These are phyloP conservation scores for Danio aesculapii DNA, from an alignment of 2,797 vertebrate genomes.

Conservation along the genomic window DNA sequence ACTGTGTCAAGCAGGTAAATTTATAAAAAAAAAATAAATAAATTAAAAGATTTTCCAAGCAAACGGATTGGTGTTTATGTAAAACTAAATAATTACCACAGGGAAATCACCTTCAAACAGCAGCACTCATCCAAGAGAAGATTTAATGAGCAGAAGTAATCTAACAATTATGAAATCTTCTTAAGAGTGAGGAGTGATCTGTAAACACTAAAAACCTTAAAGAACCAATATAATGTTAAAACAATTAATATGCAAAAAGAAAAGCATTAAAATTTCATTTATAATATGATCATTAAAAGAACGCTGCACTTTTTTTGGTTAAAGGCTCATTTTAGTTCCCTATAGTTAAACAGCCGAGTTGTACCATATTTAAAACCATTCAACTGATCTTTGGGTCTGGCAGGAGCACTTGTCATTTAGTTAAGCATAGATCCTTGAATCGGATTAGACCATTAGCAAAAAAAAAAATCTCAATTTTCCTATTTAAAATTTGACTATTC, in stretches of 20 bases:
- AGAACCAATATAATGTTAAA: neutral
- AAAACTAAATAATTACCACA: neutral
- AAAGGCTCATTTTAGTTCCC: too few species aligned
- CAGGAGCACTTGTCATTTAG: too few species aligned
- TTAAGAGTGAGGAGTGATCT: constrained; percentile 5
- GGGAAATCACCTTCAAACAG: neutral
- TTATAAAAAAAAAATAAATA: constrained; percentile 3
- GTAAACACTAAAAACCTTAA: neutral
- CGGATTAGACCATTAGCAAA: too few species aligned
- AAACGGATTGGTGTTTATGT: constrained; percentile 8
- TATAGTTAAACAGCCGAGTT: too few species aligned
- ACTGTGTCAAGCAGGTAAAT: neutral
- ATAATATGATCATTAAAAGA: too few species aligned
- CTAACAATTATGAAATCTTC: constrained; percentile 18
- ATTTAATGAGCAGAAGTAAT: constrained; percentile 36
- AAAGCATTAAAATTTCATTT: neutral
- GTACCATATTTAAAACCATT: too few species aligned
- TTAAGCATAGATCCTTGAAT: too few species aligned
- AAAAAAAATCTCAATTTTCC: too few species aligned
- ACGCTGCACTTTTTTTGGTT: too few species aligned
- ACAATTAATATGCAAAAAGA: neutral
- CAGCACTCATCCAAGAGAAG: neutral
- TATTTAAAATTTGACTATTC: too few species aligned
- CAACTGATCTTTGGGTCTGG: too few species aligned
- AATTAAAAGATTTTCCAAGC: neutral